A percentile compares a stretch with the other conserved stretches of the same genome.
Conservation (phyloP, 2,113 vertebrate species). For the Arizona elegans region DNA sequence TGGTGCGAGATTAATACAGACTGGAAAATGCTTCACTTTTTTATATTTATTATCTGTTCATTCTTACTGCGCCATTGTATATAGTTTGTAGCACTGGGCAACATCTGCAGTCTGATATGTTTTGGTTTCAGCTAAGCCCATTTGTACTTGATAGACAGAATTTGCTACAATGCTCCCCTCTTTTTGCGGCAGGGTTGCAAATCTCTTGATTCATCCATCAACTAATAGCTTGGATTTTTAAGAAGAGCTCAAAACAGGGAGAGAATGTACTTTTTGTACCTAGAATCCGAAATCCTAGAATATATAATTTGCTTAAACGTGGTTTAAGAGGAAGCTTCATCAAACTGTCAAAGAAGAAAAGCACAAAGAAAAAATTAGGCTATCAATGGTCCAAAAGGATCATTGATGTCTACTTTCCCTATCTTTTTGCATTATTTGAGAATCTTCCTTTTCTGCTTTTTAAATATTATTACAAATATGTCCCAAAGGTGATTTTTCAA, state of each 20-base stretch:
- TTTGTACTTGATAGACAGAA: not conserved
- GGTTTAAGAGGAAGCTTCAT: not conserved
- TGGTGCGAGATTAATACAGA: slow-evolving; percentile 32
- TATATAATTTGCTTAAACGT: not conserved
- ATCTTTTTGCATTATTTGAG: not conserved
- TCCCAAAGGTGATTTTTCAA: too few relatives aligned
- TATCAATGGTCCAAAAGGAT: not conserved
- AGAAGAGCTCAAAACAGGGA: not conserved
- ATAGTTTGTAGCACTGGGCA: slow-evolving; percentile 30
- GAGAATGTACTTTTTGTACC: not conserved
- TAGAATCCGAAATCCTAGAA: not conserved
- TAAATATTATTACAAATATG: not conserved
- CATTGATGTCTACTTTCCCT: too few relatives aligned
- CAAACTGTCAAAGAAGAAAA: not conserved
- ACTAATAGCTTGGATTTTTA: not conserved
- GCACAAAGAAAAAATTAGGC: not conserved
- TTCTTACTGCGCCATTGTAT: slow-evolving; percentile 46
- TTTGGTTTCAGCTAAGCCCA: not conserved
- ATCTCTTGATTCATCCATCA: not conserved
- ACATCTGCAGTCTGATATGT: not conserved
- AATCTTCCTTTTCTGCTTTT: not conserved
- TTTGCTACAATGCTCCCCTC: not conserved
- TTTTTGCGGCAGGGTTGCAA: not conserved
- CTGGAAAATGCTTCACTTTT: slow-evolving; percentile 37
- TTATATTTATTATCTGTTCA: slow-evolving; percentile 12